Evolutionary conservation across 2,888 invertebrate species (phyloP), one percentile per base, ranked within the genome.

Genomic region (Empis stercorea): DNA sequence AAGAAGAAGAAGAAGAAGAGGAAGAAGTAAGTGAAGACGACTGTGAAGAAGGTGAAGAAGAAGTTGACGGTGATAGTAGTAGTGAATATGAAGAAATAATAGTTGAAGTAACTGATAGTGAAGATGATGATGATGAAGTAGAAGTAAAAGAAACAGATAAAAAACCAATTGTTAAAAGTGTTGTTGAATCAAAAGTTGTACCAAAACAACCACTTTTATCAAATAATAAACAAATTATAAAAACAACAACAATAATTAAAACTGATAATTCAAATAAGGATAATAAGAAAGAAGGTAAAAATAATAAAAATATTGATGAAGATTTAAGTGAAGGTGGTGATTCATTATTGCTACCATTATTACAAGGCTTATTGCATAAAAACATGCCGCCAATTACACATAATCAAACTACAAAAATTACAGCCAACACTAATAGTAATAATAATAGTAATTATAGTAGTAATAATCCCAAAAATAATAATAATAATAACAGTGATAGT

Each of bases 351-450:
- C 75, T 80, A 59, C 79, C 80, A 61, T 73, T 80, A 65, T 76
- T 80, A 65, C 79, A 80, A 72, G 79, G 77, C 51, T 73, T 79
- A 63, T 73, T 80, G 63, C 75, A 76, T 51, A 60, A 60, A 50
- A 61, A 61, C 52, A 58, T 56, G 56, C 57, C 57, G 47, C 57
- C 58, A 54, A 55, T 54, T 50, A 50, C 52, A 47, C 44, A 39
- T 37, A 30, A 20, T 23, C 52, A 51, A 54, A 44, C 48, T 52
- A 51, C 48, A 53, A 55, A 54, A 48, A 61, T 45, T 50, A 56
- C 53, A 36, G 54, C 52, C 38, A 54, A 50, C 34, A 47, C 41
- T 44, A 45, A 49, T 43, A 47, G 42, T 37, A 46, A 23, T 45
- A 50, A 47, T 48, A 54, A 49, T 52, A 54, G 48, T 47, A 52